Conservation (phyloP, 2,888 invertebrate genomes). For the Acanthopleura granulata region DNA sequence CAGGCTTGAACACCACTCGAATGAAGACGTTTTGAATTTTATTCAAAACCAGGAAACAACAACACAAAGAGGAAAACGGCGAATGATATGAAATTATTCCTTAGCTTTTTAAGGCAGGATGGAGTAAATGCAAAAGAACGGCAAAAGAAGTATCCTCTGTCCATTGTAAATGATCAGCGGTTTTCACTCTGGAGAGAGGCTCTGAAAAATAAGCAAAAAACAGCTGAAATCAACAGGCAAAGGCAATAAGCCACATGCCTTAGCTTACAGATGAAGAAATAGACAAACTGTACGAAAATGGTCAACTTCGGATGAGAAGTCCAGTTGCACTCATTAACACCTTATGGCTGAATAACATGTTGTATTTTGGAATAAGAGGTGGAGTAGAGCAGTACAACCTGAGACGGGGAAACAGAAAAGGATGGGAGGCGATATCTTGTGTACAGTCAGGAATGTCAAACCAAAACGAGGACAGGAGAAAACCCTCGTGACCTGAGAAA, state of each 20-base stretch:
- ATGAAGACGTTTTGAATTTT: not conserved
- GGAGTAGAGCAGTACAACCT: not conserved
- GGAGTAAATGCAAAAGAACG: not conserved
- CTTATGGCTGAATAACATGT: constrained; percentile 15
- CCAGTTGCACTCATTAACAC: constrained; percentile 13
- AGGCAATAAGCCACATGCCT: not conserved
- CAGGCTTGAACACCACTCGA: not conserved
- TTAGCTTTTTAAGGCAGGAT: not conserved
- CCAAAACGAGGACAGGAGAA: constrained; percentile 15
- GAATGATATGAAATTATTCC: not conserved
- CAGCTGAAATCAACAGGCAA: not conserved
- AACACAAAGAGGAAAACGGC: not conserved
- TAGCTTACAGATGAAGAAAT: constrained; percentile 14
- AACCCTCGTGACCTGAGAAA: not conserved
- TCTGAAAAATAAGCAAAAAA: constrained; percentile 16
- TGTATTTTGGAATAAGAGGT: constrained; percentile 13
- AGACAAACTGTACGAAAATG: constrained; percentile 1
- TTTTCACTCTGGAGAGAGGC: not conserved
- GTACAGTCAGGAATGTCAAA: constrained; percentile 14
- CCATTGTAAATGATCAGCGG: not conserved
- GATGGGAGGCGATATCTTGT: not conserved
- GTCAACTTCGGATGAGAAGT: not conserved
- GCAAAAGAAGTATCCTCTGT: not conserved
- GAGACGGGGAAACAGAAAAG: constrained; percentile 15
- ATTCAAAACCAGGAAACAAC: not conserved